Percentiles rank a stretch among this genome's conserved stretches.
phyloP scores from a whole-genome alignment of 2,888 invertebrate genomes.

The Hymenopus coronatus region DNA sequence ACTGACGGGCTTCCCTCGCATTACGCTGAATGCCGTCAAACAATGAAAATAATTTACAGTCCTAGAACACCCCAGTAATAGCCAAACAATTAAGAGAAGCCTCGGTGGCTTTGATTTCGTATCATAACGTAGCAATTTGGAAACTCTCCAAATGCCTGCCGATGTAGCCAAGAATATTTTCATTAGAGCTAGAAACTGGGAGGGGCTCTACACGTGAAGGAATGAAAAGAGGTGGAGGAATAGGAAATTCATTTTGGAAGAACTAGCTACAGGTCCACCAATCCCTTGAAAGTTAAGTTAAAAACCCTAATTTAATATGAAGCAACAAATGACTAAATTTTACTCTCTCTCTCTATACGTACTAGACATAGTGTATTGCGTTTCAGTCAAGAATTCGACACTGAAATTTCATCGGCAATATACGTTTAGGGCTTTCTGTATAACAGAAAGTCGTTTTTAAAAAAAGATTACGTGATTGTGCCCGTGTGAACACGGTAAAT shows the following conservation, averaged over 20 bases:
- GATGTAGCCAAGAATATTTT: slow-evolving; percentile 11
- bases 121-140: slow-evolving; percentile 2
- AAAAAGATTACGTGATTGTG: no score
- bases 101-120: neutral
- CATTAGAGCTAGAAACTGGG: neutral
- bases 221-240: neutral
- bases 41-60: neutral
- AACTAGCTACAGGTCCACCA: neutral
- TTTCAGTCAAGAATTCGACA: no score
- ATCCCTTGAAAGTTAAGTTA: neutral
- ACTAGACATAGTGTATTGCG: no score
- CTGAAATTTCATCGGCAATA: no score
- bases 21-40: neutral
- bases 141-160: slow-evolving; percentile 8
- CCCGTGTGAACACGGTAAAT: no score
- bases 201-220: neutral
- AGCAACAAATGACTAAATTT: no score
- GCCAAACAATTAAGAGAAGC: neutral
- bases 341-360: no score
- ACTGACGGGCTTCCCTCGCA: neutral
- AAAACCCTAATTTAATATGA: neutral
- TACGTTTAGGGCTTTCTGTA: no score
- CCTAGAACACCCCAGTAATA: neutral
- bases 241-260: neutral
- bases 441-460: no score